These are phyloP conservation scores for Miniopterus natalensis DNA, from an alignment of 2,113 vertebrate genomes.

Conservation along the genomic window DNA sequence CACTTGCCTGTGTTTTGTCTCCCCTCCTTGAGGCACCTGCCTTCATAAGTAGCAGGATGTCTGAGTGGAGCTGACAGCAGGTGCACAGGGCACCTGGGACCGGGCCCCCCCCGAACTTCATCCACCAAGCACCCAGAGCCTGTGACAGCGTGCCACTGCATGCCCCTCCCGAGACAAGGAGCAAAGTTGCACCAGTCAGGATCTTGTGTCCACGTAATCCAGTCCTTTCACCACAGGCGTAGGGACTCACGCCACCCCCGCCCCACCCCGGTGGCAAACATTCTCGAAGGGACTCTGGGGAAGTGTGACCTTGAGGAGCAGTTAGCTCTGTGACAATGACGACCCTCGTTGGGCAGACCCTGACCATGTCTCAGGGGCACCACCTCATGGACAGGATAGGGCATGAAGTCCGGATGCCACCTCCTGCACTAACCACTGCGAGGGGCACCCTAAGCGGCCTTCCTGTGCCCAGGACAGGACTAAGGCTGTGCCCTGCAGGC, in stretches of 20 bases:
- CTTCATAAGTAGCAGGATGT: neutral
- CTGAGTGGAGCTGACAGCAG: no score
- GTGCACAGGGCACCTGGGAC: neutral
- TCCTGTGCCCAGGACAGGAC: no score
- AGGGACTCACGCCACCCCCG: neutral
- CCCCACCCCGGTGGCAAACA: neutral
- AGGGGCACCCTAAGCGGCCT: fast-evolving
- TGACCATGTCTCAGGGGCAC: neutral
- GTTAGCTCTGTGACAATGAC: neutral
- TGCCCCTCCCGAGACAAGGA: neutral
- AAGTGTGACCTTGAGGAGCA: neutral
- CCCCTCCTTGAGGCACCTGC: no score
- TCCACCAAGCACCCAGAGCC: neutral
- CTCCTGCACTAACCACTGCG: neutral
- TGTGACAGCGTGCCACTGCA: fast-evolving
- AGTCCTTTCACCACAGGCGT: neutral
- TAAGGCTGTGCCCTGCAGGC: neutral
- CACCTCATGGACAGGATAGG: fast-evolving
- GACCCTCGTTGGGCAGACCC: neutral
- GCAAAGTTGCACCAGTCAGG: neutral
- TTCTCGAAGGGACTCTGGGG: neutral
- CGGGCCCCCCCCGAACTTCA: no score
- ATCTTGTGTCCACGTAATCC: fast-evolving
- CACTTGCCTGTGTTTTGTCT: neutral
- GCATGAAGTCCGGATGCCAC: neutral